Evolutionary conservation across 2,888 invertebrate genomes (phyloP).

Genomic region (Candidula unifasciata): DNA sequence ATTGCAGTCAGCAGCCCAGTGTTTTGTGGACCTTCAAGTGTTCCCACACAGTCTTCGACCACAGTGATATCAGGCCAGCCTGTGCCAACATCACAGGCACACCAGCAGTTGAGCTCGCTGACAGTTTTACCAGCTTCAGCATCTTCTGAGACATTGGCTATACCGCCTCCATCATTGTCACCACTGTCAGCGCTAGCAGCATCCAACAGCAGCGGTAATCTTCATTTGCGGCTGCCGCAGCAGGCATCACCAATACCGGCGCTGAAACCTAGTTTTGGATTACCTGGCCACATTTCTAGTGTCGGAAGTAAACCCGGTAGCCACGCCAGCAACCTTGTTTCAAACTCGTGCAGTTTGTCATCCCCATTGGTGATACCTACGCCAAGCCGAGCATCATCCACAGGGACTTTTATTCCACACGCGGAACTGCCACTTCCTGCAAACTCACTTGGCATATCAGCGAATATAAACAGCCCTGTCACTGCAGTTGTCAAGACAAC

Average conservation of each 20-base stretch:
- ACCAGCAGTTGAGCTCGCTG: slow-evolving; percentile 32
- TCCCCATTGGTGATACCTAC: slow-evolving; percentile 48
- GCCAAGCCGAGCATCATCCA: slow-evolving; percentile 43
- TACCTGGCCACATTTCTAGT: slow-evolving; percentile 22
- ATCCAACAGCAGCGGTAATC: slow-evolving; percentile 19
- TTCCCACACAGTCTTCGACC: background rate
- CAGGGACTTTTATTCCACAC: slow-evolving; percentile 50
- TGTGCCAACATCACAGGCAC: slow-evolving; percentile 42
- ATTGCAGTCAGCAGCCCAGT: slow-evolving; percentile 24
- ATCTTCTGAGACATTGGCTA: background rate
- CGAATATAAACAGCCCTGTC: background rate
- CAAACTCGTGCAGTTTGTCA: slow-evolving; percentile 45
- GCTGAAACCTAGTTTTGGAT: slow-evolving; percentile 28
- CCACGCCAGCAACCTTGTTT: background rate
- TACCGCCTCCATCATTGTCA: slow-evolving; percentile 31
- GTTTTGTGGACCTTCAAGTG: background rate
- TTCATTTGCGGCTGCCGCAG: slow-evolving; percentile 24
- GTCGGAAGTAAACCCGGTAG: slow-evolving; percentile 19
- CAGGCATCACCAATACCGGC: slow-evolving; percentile 40
- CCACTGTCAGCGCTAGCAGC: slow-evolving; percentile 5
- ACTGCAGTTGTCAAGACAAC: slow-evolving; percentile 30
- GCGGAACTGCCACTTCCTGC: slow-evolving; percentile 27
- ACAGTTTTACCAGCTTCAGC: slow-evolving; percentile 18
- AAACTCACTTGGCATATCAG: slow-evolving; percentile 6
- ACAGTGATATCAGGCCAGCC: slow-evolving; percentile 3